Evolutionary conservation across 92 coral and sea anemone species (phyloP), one percentile per base, ranked within the genome.

Genomic region (Diadumene lineata): DNA sequence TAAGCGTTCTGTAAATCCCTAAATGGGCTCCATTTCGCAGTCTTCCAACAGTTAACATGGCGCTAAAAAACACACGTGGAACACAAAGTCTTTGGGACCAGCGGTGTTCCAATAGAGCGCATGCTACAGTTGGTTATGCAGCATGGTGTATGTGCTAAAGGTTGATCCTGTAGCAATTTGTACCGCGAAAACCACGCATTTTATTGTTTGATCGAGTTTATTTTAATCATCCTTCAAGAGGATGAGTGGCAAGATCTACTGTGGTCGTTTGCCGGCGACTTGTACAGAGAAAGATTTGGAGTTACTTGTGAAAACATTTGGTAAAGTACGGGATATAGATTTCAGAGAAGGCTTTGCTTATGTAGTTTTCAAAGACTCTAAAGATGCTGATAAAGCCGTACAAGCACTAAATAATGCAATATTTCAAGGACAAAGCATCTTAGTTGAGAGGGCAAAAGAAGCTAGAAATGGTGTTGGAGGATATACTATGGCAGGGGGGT

Each of bases 321-420:
- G 98, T 27, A 94, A 94, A 73, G 82, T 92, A 16, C 97, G 91
- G 19, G 93, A 94, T 53, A 86, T 94, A 64, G 98, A 94, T 31
- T 94, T 92, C 79, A 88, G 87, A 58, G 97, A 92, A 43, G 98
- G 98, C 0, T 94, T 86, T 68, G 98, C 98, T 17, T 94, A 94
- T 68, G 98, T 89, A 0, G 89, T 92, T 31, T 94, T 88, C 82
- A 94, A 94, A 77, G 97, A 92, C 28, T 61, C 75, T 50, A 82
- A 80, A 19, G 98, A 94, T 62, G 98, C 98, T 1, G 89, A 90
- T 58, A 92, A 75, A 70, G 97, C 98, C 9, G 98, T 94, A 15
- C 82, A 77, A 56, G 92, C 91, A 43, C 89, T 94, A 32, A 94
- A 94, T 77, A 97, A 97, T 1, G 85, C 86, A 34, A 78, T 50